phyloP scores from a whole-genome alignment of 2,113 vertebrate species.

The Semnornis frantzii region DNA sequence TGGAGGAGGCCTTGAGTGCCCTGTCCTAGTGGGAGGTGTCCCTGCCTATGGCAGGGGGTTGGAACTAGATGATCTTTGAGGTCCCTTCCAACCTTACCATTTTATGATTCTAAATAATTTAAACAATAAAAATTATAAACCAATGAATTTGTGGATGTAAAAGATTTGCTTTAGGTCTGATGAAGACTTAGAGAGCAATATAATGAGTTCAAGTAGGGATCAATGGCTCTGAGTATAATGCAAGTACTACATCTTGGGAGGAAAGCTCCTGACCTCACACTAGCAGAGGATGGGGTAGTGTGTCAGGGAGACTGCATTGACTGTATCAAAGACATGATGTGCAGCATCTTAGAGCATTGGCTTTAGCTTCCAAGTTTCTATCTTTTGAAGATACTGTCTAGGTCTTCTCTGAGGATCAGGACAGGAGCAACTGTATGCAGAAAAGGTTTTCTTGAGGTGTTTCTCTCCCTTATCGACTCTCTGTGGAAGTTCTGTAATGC shows the following conservation, averaged over 20 bases:
- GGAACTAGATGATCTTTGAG: too few species aligned
- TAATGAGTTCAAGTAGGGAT: neutral
- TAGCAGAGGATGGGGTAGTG: neutral
- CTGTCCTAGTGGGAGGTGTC: too few species aligned
- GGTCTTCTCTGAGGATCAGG: neutral
- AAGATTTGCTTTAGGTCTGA: neutral
- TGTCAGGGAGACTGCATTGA: neutral
- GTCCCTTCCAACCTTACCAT: too few species aligned
- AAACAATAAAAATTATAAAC: too few species aligned
- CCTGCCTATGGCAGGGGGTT: too few species aligned
- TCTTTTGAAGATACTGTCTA: neutral
- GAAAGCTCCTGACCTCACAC: neutral
- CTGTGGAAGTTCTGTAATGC: neutral
- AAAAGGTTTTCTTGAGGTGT: neutral
- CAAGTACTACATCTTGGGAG: neutral
- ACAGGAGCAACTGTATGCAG: neutral
- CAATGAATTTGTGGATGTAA: neutral
- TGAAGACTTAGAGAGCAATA: neutral
- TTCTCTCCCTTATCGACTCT: neutral
- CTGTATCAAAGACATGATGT: neutral
- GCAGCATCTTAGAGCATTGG: neutral
- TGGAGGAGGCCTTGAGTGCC: too few species aligned
- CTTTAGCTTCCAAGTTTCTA: neutral
- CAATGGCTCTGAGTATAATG: neutral
- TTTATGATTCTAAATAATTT: too few species aligned